A percentile compares a stretch with the other conserved stretches of the same genome.
Conservation (phyloP, 2,797 vertebrate species). For the Oophaga sylvatica region DNA sequence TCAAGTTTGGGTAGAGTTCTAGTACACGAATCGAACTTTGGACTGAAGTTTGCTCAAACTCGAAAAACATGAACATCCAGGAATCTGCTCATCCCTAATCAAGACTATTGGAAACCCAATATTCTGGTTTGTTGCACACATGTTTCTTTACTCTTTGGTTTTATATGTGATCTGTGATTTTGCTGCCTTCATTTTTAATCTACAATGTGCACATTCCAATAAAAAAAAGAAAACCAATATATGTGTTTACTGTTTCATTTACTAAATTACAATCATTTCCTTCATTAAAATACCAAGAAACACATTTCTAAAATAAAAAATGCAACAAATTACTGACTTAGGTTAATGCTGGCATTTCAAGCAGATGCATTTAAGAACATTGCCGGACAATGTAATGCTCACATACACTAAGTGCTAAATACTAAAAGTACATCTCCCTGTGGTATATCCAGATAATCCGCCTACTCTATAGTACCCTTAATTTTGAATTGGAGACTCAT, state of each 20-base stretch:
- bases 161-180: too few species aligned
- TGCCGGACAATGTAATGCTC: conserved; percentile 33
- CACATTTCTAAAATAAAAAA: conserved; percentile 10
- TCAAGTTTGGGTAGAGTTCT: too few species aligned
- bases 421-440: conserved; percentile 40
- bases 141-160: too few species aligned
- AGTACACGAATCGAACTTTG: too few species aligned
- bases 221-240: too few species aligned
- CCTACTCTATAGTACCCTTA: conserved; percentile 31
- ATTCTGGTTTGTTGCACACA: too few species aligned
- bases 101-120: too few species aligned
- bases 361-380: conserved; percentile 44
- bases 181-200: too few species aligned
- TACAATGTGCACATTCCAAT: too few species aligned
- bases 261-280: conserved; percentile 11
- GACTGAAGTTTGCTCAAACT: too few species aligned
- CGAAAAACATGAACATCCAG: too few species aligned
- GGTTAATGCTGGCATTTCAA: conserved; percentile 11
- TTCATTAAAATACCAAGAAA: conserved; percentile 11
- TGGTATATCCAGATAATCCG: conserved; percentile 47
- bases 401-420: conserved; percentile 43
- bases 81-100: too few species aligned
- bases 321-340: conserved; percentile 26
- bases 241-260: neutral
- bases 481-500: conserved; percentile 48